These are phyloP conservation scores for Trisateles emortualis DNA, from an alignment of 2,888 invertebrate genomes.

Conservation along the genomic window DNA sequence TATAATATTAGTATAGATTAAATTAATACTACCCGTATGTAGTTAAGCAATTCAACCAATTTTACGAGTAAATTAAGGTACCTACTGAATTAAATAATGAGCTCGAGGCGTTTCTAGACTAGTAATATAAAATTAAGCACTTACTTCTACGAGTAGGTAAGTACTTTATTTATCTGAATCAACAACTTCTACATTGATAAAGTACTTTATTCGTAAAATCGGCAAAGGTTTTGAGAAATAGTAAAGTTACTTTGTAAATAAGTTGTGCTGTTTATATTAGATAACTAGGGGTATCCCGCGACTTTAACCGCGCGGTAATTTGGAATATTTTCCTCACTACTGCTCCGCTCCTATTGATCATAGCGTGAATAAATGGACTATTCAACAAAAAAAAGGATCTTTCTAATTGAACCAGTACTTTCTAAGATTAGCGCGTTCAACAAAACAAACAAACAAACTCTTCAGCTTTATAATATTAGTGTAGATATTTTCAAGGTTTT, in stretches of 20 bases:
- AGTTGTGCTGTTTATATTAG: no score
- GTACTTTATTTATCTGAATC: conserved; percentile 42
- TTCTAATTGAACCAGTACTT: no score
- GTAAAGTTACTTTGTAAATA: neutral
- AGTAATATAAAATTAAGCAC: conserved; percentile 36
- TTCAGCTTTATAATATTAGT: no score
- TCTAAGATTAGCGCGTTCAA: no score
- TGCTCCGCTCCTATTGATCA: no score
- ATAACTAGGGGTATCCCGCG: no score
- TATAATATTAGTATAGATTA: conserved; percentile 1
- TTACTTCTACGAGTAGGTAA: conserved; percentile 34
- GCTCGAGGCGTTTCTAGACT: conserved; percentile 26
- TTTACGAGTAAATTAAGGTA: conserved; percentile 40
- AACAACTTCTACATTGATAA: conserved; percentile 34
- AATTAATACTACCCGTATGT: conserved; percentile 34
- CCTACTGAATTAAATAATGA: conserved; percentile 30
- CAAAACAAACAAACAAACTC: no score
- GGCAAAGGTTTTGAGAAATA: neutral
- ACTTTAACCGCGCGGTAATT: no score
- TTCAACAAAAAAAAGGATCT: no score
- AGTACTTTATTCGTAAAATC: conserved; percentile 18
- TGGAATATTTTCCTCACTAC: no score
- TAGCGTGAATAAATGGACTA: no score
- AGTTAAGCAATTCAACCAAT: conserved; percentile 36
- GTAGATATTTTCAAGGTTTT: no score